Percentiles rank a stretch among this genome's conserved stretches.
Conservation (phyloP, 2,113 vertebrate genomes). For the Brachyistius frenatus region DNA sequence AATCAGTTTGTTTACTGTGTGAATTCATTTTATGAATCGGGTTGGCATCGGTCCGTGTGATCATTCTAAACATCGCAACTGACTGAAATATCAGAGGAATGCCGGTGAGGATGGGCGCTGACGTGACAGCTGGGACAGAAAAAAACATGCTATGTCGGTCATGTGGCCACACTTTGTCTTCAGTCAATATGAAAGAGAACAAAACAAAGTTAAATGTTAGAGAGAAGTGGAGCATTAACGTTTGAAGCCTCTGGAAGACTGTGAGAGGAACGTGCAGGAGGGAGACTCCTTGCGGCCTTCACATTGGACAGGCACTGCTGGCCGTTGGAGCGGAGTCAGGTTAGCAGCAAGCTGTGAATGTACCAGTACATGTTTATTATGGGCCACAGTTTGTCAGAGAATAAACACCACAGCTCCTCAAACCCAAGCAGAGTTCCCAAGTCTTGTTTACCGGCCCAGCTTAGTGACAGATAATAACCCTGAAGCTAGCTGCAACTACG, state of each 20-base stretch:
- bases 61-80: not conserved
- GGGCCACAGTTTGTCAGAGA: slow-evolving; percentile 22
- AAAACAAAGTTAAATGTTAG: not conserved
- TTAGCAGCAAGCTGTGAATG: slow-evolving; percentile 9
- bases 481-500: slow-evolving; percentile 5
- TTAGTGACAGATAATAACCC: slow-evolving; percentile 38
- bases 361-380: slow-evolving; percentile 21
- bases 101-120: not conserved
- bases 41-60: not conserved
- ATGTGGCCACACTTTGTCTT: not conserved
- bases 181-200: not conserved
- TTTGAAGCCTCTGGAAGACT: not conserved
- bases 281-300: not conserved
- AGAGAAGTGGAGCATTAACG: too few relatives aligned
- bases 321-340: not conserved
- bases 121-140: not conserved
- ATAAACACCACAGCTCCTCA: slow-evolving; percentile 19
- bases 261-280: not conserved
- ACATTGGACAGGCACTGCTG: not conserved
- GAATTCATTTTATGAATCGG: not conserved
- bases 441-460: slow-evolving; percentile 16
- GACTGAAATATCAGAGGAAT: not conserved
- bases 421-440: slow-evolving; percentile 7
- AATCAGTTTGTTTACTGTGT: too few relatives aligned
- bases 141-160: not conserved